These are phyloP conservation scores for sheep (Ovis aries) DNA, from an alignment of 2,113 vertebrate species.

Conservation along the genomic window ARS-UI_Ramb_v3.0 NC_056080.1:107406501-107407000, in stretches of 20 bases:
- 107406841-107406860: neutral
- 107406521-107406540: neutral
- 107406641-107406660: neutral
- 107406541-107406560: neutral
- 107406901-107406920: neutral
- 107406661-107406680: neutral
- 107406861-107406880: neutral
- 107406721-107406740: neutral
- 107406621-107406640: neutral
- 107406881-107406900: neutral
- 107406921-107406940: neutral
- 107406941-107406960: conserved; percentile 8
- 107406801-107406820: neutral
- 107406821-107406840: neutral
- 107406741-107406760: neutral
- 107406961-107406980: neutral
- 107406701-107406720: neutral
- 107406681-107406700: neutral
- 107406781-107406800: neutral
- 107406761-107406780: neutral
- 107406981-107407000: neutral
- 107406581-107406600: neutral
- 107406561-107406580: neutral
- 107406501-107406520: neutral
- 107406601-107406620: neutral